A percentile compares a stretch with the other conserved stretches of the same genome.
Conservation (phyloP, 2,888 invertebrate genomes). For the Dimorphilus gyrociliatus region DNA sequence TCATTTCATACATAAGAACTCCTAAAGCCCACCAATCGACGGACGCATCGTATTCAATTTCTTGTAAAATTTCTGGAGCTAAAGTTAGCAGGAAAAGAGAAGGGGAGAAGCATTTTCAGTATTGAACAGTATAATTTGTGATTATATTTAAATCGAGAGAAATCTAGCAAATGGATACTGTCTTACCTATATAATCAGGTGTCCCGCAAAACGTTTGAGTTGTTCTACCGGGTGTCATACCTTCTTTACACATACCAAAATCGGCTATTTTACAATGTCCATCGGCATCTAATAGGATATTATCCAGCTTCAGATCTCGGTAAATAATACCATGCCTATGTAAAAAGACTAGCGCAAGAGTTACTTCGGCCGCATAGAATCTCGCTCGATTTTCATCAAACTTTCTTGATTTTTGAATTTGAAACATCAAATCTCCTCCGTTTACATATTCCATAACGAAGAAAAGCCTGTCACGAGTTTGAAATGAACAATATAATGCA, state of each 20-base stretch:
- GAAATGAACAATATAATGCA: constrained; percentile 89
- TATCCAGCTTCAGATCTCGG: constrained; percentile 94
- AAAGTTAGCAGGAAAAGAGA: neutral
- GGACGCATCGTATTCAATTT: constrained; percentile 54
- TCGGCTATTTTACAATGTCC: constrained; percentile 48
- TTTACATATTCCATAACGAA: constrained; percentile 99
- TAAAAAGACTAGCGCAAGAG: constrained; percentile 86
- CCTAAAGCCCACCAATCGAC: constrained; percentile 78
- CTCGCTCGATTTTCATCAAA: constrained; percentile 85
- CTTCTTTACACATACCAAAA: constrained; percentile 93
- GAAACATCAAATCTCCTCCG: constrained; percentile 81
- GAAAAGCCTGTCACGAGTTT: constrained; percentile 82
- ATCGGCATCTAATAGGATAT: constrained; percentile 85
- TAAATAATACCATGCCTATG: constrained; percentile 94
- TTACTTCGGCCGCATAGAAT: constrained; percentile 97
- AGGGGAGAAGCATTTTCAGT: too few relatives aligned
- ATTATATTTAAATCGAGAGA: neutral
- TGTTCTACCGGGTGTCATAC: constrained; percentile 63
- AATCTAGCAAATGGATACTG: constrained; percentile 41
- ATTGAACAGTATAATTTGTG: neutral
- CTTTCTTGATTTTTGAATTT: constrained; percentile 92
- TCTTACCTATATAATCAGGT: constrained; percentile 96
- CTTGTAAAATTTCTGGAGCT: constrained; percentile 57
- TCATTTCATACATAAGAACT: constrained; percentile 97
- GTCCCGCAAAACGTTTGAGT: constrained; percentile 99